Conservation (phyloP, 2,113 vertebrate species). For the Gallinago media region DNA sequence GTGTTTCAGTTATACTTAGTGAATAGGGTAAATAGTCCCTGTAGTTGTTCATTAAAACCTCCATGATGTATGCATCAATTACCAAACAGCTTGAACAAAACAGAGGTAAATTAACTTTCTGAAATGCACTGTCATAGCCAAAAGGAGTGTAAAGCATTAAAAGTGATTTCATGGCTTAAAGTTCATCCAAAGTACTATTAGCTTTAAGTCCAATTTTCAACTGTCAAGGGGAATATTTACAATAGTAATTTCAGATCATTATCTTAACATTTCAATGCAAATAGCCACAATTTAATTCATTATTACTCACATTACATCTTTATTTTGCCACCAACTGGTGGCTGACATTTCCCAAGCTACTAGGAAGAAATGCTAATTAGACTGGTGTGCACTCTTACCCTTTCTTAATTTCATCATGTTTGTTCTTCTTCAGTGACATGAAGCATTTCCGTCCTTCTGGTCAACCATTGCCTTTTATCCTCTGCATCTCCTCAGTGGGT, state of each 20-base stretch:
- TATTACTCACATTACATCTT: constrained; percentile 83
- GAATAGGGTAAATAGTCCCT: constrained; percentile 78
- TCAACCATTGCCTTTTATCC: constrained; percentile 39
- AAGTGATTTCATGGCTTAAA: constrained; percentile 80
- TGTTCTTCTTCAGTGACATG: constrained; percentile 42
- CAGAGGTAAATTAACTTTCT: constrained; percentile 81
- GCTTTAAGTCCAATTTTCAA: constrained; percentile 82
- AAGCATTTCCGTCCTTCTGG: constrained; percentile 45
- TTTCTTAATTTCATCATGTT: constrained; percentile 72
- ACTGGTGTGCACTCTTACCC: constrained; percentile 77
- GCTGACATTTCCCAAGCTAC: constrained; percentile 83
- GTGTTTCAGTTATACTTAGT: constrained; percentile 71
- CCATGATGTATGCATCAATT: constrained; percentile 79
- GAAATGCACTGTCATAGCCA: constrained; percentile 73
- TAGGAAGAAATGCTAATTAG: constrained; percentile 84
- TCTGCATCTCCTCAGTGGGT: neutral
- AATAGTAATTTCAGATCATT: constrained; percentile 84
- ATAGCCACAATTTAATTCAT: constrained; percentile 85
- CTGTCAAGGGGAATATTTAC: constrained; percentile 84
- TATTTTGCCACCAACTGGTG: constrained; percentile 86
- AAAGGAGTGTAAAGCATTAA: constrained; percentile 74
- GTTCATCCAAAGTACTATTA: constrained; percentile 82
- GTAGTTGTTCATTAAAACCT: constrained; percentile 81
- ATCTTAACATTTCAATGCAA: constrained; percentile 85
- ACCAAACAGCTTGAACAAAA: constrained; percentile 83